A percentile compares a stretch with the other conserved stretches of the same genome.
phyloP scores from a whole-genome alignment of 1,140 invertebrate species.

The Drosophila equinoxialis region DNA sequence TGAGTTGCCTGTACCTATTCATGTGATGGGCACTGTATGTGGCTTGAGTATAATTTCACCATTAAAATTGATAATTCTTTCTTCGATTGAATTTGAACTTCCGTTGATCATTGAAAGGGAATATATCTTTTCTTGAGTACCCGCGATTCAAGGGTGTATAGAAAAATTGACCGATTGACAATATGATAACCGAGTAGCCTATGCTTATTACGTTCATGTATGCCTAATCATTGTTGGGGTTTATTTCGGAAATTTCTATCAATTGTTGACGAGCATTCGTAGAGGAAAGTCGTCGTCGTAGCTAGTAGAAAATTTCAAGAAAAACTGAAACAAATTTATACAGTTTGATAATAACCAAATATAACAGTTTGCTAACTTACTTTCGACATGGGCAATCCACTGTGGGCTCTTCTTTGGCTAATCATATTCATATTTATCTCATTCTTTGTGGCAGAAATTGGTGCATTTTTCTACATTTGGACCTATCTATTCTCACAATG shows the following conservation, averaged over 20 bases:
- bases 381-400: slow-evolving; percentile 39
- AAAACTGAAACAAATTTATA: background rate
- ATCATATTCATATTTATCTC: slow-evolving; percentile 28
- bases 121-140: background rate
- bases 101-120: background rate
- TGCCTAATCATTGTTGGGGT: slow-evolving; percentile 2
- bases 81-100: too few species aligned
- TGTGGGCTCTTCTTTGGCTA: slow-evolving; percentile 49
- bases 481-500: slow-evolving; percentile 42
- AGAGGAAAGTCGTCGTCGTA: background rate
- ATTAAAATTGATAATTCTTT: too few species aligned
- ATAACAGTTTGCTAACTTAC: background rate
- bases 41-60: too few species aligned
- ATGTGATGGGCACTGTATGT: too few species aligned
- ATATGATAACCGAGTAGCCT: slow-evolving; percentile 6
- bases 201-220: slow-evolving; percentile 7
- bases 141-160: background rate
- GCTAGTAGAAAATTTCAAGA: background rate
- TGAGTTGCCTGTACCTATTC: too few species aligned
- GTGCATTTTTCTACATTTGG: slow-evolving; percentile 41
- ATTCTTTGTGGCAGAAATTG: slow-evolving; percentile 33
- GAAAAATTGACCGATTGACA: background rate
- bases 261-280: slow-evolving; percentile 5
- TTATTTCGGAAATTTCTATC: slow-evolving; percentile 4
- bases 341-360: too few species aligned